These are phyloP conservation scores for Aspidiotus destructor DNA, from an alignment of 2,888 invertebrate genomes.

Conservation along the genomic window DNA sequence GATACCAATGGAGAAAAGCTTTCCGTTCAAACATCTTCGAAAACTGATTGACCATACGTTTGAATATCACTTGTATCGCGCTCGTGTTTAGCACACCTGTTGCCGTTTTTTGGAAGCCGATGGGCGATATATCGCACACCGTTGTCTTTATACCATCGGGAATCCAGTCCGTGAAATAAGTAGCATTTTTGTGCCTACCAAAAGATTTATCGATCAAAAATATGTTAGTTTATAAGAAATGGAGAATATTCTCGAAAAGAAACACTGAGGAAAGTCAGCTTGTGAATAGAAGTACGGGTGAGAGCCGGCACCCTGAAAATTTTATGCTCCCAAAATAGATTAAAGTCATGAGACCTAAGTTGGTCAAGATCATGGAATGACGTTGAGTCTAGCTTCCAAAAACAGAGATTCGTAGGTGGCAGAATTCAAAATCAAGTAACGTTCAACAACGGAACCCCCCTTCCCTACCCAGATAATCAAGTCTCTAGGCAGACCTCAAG, in stretches of 20 bases:
- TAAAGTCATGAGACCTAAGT: no score
- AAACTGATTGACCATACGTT: slow-evolving; percentile 26
- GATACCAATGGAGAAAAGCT: slow-evolving; percentile 55
- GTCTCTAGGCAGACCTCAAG: no score
- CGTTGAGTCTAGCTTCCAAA: no score
- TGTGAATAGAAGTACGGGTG: no score
- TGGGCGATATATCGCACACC: slow-evolving; percentile 23
- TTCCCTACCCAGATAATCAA: no score
- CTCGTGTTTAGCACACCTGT: slow-evolving; percentile 25
- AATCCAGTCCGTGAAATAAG: slow-evolving; percentile 29
- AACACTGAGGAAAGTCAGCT: background rate
- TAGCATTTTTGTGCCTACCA: slow-evolving; percentile 22
- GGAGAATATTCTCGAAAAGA: background rate
- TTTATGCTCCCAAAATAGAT: no score
- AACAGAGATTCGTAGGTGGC: no score
- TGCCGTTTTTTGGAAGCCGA: slow-evolving; percentile 24
- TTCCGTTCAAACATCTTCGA: slow-evolving; percentile 37
- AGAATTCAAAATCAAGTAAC: no score
- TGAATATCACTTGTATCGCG: slow-evolving; percentile 25
- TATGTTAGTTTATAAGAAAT: background rate
- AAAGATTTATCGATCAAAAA: background rate
- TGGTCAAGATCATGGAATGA: no score
- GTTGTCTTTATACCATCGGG: slow-evolving; percentile 28
- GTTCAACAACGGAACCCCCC: no score
- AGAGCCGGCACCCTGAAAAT: no score